A percentile compares a stretch with the other conserved stretches of the same genome.
Conservation (phyloP, 2,888 invertebrate species). For the Bugulina stolonifera region DNA sequence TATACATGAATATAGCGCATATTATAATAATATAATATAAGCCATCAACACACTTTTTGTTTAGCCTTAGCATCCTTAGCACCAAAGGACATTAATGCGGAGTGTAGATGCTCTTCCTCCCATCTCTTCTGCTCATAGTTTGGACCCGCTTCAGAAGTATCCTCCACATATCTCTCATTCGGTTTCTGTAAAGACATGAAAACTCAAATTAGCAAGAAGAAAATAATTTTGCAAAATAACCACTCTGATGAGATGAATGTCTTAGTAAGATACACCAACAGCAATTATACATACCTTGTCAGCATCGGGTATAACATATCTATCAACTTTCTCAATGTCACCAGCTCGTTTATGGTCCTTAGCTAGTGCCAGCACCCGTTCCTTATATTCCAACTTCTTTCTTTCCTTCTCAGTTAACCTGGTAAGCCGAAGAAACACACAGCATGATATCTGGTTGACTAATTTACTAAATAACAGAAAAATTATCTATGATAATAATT, state of each 20-base stretch:
- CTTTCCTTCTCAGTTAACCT: constrained; percentile 74
- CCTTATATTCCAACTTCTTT: constrained; percentile 79
- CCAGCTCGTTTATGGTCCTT: constrained; percentile 91
- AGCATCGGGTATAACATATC: constrained; percentile 88
- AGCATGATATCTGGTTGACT: no score
- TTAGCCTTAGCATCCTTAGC: constrained; percentile 69
- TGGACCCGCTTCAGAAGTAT: constrained; percentile 69
- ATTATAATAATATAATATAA: no score
- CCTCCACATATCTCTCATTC: constrained; percentile 54
- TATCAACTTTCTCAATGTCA: constrained; percentile 82
- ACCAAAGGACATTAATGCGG: constrained; percentile 86
- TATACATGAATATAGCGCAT: no score
- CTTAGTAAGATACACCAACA: no score
- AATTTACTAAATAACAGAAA: no score
- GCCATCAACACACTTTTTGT: constrained; percentile 38
- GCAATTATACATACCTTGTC: constrained; percentile 41
- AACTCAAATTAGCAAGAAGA: neutral
- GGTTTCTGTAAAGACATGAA: constrained; percentile 37
- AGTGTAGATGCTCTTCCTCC: constrained; percentile 94
- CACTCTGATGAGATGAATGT: neutral
- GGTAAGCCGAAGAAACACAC: no score
- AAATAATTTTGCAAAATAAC: neutral
- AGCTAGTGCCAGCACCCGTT: constrained; percentile 79
- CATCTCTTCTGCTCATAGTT: constrained; percentile 72
- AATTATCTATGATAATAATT: no score